Percentiles rank a stretch among this genome's conserved stretches.
phyloP scores from a whole-genome alignment of 2,113 vertebrate species.

The Gallinago jamesoni region DNA sequence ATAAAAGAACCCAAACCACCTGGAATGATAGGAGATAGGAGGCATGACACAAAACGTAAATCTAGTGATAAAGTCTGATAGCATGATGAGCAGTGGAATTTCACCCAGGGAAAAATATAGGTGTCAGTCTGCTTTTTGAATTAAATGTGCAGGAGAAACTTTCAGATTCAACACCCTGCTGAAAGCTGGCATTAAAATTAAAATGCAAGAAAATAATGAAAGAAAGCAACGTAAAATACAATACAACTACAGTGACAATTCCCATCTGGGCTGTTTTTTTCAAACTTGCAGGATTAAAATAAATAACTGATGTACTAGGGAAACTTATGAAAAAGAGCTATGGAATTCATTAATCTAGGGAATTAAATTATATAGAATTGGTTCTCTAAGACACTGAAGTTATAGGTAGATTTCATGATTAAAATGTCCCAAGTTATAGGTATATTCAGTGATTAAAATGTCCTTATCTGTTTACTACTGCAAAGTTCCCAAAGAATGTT shows the following conservation, averaged over 20 bases:
- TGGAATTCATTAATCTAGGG: neutral
- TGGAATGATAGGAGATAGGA: neutral
- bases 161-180: neutral
- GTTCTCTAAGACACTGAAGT: neutral
- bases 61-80: neutral
- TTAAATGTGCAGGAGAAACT: neutral
- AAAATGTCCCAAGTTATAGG: neutral
- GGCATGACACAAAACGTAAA: neutral
- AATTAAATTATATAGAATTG: neutral
- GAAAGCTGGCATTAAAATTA: neutral
- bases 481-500: neutral
- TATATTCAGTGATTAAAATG: neutral
- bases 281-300: neutral
- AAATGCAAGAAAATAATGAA: neutral
- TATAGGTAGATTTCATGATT: neutral
- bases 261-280: neutral
- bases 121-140: neutral
- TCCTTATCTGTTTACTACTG: neutral
- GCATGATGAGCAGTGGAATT: neutral
- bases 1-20: neutral
- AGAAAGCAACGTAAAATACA: neutral
- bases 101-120: neutral
- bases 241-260: neutral
- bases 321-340: neutral
- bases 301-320: neutral